Evolutionary conservation across 2,113 vertebrate genomes (phyloP), one percentile per base, ranked within the genome.

Genomic region (Stictonetta naevosa): DNA sequence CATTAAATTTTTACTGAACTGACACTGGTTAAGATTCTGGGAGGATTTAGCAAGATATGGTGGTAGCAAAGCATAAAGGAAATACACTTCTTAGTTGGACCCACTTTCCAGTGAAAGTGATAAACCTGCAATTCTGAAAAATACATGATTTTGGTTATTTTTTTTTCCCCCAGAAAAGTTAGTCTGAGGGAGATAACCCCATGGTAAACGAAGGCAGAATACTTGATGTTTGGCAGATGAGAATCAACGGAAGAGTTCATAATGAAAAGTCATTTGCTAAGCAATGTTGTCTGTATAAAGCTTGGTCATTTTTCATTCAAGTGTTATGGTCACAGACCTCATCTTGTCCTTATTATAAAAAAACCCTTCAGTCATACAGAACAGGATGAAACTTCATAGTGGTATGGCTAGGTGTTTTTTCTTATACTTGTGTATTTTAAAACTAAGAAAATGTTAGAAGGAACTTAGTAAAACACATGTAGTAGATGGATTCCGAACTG

Each of bases 91-190:
- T 77, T 46, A 62, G 34, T 15, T 53, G 23, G 11, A 83, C 53
- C 15, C 20, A 40, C 72, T 85, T 76, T 26, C 29, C 53, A 73
- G 29, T 83, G 25, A 68, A 72, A 44, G 42, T 52, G 15, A 56
- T 4, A 83, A 22, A 80, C 73, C n/a, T 76, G 26, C 17, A 68
- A 29, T 52, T 26, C 38, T 69, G 29, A 64, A 21, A 84, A 85
- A 59, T 3, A 48, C 5, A 15, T 79, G 31, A 11, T 40, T 90
- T 44, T 44, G 28, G 19, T 33, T 21, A 22, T 8, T 14, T 22
- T 6, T 22, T 6, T 33, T 40, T 6, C 25, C 33, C 8, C 11
- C 2, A 2, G 19, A 36, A 59, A 36, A 5, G 0, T 52, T 34
- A 34, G 25, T 42, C n/a, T 82, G 46, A 40, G 63, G 33, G 22